phyloP scores from a whole-genome alignment of 1,140 invertebrate species.

The Conus ventricosus region DNA sequence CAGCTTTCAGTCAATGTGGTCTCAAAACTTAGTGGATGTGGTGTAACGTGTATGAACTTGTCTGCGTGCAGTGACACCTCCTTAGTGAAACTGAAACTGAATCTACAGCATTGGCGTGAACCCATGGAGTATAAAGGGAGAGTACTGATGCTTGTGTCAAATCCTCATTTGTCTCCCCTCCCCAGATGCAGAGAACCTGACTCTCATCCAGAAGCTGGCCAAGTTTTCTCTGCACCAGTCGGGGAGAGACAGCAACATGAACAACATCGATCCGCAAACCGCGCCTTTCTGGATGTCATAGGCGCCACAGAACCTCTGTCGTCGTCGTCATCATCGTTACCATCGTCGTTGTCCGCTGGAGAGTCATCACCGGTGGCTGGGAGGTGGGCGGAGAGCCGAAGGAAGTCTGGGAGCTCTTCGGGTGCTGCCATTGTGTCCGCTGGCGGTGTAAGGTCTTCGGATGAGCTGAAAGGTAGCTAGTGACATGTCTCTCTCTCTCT shows the following conservation, averaged over 20 bases:
- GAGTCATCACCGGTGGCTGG: background rate
- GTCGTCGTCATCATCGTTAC: background rate
- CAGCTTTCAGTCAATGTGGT: too few species aligned
- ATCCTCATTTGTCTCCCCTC: background rate
- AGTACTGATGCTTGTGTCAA: too few species aligned
- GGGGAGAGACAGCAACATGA: constrained; percentile 56
- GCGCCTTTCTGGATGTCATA: constrained; percentile 48
- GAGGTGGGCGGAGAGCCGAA: background rate
- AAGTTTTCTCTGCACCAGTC: constrained; percentile 58
- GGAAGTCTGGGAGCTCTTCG: too few species aligned
- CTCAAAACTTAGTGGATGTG: too few species aligned
- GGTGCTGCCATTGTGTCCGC: background rate
- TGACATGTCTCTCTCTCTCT: background rate
- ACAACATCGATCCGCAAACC: constrained; percentile 65
- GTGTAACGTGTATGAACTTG: too few species aligned
- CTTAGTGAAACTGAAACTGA: too few species aligned
- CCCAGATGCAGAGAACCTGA: constrained; percentile 32
- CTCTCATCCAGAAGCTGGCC: constrained; percentile 66
- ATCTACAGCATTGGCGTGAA: too few species aligned
- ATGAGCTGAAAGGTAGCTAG: background rate
- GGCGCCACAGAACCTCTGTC: background rate
- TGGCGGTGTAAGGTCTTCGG: background rate
- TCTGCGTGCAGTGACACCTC: too few species aligned
- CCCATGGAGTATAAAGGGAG: too few species aligned
- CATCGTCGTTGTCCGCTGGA: background rate